phyloP scores from a whole-genome alignment of 2,888 invertebrate species.

The Cephus nigrinus region DNA sequence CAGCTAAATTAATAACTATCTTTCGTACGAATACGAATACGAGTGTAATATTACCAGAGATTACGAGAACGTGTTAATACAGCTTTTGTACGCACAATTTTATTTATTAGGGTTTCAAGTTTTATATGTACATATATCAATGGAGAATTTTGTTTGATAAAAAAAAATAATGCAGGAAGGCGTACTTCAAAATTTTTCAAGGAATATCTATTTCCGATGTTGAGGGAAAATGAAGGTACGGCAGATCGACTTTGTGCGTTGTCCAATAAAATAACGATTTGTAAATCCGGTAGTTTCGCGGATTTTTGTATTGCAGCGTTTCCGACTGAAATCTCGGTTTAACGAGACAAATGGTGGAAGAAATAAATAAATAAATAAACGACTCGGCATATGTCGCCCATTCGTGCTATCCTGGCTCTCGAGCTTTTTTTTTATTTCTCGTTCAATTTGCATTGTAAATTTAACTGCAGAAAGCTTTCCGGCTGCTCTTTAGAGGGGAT shows the following conservation, averaged over 20 bases:
- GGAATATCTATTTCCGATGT: not conserved
- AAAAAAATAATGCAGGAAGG: not conserved
- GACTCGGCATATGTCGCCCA: conserved; percentile 45
- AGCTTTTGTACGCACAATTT: not conserved
- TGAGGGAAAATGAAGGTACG: not conserved
- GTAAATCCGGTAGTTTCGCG: conserved; percentile 33
- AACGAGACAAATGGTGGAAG: conserved; percentile 23
- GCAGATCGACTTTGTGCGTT: not conserved
- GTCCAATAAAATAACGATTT: not conserved
- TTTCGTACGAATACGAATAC: not conserved
- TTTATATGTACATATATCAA: not conserved
- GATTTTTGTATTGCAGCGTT: conserved; percentile 39
- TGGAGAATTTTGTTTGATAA: not conserved
- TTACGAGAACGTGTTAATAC: not conserved
- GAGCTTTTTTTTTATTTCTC: conserved; percentile 40
- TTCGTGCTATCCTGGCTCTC: conserved; percentile 36
- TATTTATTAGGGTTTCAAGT: not conserved
- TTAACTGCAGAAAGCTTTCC: conserved; percentile 47
- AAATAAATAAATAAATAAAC: conserved; percentile 21
- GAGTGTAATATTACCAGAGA: not conserved
- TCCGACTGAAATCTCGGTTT: conserved; percentile 37
- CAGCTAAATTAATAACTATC: not conserved
- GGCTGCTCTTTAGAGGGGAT: conserved; percentile 43
- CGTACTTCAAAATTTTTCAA: not conserved
- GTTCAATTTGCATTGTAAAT: conserved; percentile 57